These are phyloP conservation scores for Galagoides demidoff DNA, from an alignment of 2,797 vertebrate species.

Conservation along the genomic window DNA sequence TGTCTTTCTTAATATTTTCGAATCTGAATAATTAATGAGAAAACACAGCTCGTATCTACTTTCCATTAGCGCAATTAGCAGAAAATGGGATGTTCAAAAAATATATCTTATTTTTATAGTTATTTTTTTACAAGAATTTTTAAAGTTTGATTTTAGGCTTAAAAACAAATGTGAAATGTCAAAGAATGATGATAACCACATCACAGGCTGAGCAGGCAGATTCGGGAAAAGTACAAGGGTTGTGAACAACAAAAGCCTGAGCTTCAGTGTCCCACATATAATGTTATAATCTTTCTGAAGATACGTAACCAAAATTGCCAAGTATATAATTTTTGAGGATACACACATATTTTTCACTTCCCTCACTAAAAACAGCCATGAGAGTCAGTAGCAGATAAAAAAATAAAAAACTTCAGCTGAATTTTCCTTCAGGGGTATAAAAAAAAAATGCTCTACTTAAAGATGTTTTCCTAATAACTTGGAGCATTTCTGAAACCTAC, in stretches of 20 bases:
- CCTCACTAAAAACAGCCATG: conserved; percentile 6
- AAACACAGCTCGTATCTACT: neutral
- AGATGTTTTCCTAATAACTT: neutral
- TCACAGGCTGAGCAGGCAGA: neutral
- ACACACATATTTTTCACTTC: conserved; percentile 1
- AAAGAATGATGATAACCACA: conserved; percentile 20
- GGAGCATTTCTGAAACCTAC: conserved; percentile 12
- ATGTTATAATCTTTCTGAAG: conserved; percentile 2
- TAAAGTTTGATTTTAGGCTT: conserved; percentile 25
- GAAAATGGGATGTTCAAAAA: conserved; percentile 40
- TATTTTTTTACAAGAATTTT: neutral
- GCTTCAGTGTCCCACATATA: neutral
- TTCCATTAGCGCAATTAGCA: conserved; percentile 49
- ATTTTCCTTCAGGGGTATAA: neutral
- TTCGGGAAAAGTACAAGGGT: neutral
- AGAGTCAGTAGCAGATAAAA: neutral
- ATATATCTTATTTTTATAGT: conserved; percentile 19
- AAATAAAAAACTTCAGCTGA: neutral
- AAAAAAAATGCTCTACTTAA: conserved; percentile 17
- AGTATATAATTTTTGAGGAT: neutral
- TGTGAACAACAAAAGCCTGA: neutral
- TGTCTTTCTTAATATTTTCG: conserved; percentile 28
- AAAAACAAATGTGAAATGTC: neutral
- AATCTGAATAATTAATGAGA: conserved; percentile 49
- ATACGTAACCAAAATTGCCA: neutral